These are phyloP conservation scores for Rhinolophus ferrumequinum DNA, from an alignment of 2,113 vertebrate genomes.

Conservation along the genomic window DNA sequence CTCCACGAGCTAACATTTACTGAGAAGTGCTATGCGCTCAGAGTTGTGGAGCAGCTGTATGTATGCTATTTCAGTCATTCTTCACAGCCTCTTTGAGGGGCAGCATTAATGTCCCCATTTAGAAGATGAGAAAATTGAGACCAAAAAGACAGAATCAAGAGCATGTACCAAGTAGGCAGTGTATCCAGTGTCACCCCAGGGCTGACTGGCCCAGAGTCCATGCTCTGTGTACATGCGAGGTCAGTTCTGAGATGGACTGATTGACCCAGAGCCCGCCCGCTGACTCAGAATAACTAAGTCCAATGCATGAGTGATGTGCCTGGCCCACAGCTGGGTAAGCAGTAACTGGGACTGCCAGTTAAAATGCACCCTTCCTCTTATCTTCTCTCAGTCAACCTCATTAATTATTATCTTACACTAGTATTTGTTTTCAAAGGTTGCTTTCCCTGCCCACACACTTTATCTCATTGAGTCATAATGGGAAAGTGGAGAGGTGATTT, in stretches of 20 bases:
- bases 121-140: neutral
- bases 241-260: neutral
- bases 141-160: neutral
- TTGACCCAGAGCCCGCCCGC: fast-evolving
- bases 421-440: neutral
- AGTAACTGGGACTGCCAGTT: too few species aligned
- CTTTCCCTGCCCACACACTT: neutral
- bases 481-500: neutral
- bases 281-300: too few species aligned
- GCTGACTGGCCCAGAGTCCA: neutral
- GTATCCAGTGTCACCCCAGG: neutral
- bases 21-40: fast-evolving
- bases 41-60: fast-evolving
- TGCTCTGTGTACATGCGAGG: neutral
- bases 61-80: fast-evolving
- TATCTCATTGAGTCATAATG: neutral
- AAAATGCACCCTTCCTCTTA: neutral
- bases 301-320: fast-evolving
- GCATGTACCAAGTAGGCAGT: fast-evolving
- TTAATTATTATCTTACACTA: neutral
- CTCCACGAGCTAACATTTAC: neutral
- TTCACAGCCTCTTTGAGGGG: neutral
- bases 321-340: neutral
- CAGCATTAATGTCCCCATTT: too few species aligned
- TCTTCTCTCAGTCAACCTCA: neutral